Evolutionary conservation across 1,140 invertebrate genomes (phyloP), one percentile per base, ranked within the genome.

Genomic region (Leptopilina boulardi): DNA sequence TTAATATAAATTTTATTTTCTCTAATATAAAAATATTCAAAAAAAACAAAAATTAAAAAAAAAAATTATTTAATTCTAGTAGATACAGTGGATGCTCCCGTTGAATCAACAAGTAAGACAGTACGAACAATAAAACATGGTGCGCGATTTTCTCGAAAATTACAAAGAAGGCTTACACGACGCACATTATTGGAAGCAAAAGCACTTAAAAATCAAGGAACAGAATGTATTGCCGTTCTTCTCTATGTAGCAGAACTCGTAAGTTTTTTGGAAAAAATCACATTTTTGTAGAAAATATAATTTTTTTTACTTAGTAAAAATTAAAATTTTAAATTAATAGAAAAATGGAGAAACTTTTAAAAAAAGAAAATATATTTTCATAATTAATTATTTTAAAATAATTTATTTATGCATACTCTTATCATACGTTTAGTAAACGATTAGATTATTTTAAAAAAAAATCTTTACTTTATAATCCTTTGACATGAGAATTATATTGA

Each of bases 181-280:
- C 92, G 95, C 70, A 95, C 96, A 11, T 88, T 96, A 4, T 91
- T 93, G 1, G 95, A 96, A 87, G 95, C 95, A 0, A 92, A 94
- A 77, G 95, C 95, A 0, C 91, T 96, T 1, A 95, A 95, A 85
- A 94, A 95, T 77, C 95, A 95, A 78, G 95, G 95, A 80, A 94
- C 93, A 73, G 94, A 96, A 88, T 95, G 95, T 76, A 94, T 96
- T 51, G 93, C 96, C 78, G 93, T 95, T 72, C 91, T 96, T 21
- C 90, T 95, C 19, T 95, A 96, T 85, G 93, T 96, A 2, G 93
- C 93, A 4, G 95, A 96, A 91, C 84, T 96, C 91, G 95, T 96
- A 87, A 92, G 91, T 47, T 73, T 18, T 18, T 51, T 18, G 4
- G 6, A 18, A 11, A 11, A 41, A 41, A 41, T 41, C 10, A 41